phyloP scores from a whole-genome alignment of 2,113 vertebrate species.

The Thunnus maccoyii region DNA sequence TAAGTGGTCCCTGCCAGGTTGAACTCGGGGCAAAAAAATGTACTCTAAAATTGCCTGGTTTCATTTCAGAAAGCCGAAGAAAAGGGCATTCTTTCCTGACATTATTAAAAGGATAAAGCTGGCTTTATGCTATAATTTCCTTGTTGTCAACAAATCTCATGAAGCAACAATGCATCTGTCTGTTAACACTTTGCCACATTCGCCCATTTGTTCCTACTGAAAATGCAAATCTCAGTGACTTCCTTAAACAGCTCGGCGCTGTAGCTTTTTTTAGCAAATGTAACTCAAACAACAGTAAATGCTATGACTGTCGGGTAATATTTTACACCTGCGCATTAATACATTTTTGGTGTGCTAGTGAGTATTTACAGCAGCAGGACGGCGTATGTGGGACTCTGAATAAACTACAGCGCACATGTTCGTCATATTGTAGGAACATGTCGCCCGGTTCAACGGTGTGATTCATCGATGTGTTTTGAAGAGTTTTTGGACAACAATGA shows the following conservation, averaged over 20 bases:
- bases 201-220: neutral
- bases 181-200: too few species aligned
- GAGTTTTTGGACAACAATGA: slow-evolving; percentile 21
- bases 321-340: neutral
- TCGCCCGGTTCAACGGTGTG: neutral
- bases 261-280: neutral
- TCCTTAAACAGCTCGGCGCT: neutral
- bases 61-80: neutral
- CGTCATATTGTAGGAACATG: neutral
- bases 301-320: too few species aligned
- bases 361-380: neutral
- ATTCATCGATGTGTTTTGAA: slow-evolving; percentile 24
- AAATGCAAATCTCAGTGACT: neutral
- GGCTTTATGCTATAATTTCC: too few species aligned
- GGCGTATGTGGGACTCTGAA: neutral
- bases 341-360: neutral
- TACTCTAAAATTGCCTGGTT: neutral
- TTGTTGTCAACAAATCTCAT: too few species aligned
- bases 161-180: too few species aligned
- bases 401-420: neutral
- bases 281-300: too few species aligned
- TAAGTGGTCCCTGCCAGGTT: neutral
- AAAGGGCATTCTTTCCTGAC: too few species aligned
- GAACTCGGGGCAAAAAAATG: neutral
- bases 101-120: too few species aligned